Base-by-base conservation (phyloP, 1,140 invertebrate genomes). In the Aphelinus atriplicis region DNA sequence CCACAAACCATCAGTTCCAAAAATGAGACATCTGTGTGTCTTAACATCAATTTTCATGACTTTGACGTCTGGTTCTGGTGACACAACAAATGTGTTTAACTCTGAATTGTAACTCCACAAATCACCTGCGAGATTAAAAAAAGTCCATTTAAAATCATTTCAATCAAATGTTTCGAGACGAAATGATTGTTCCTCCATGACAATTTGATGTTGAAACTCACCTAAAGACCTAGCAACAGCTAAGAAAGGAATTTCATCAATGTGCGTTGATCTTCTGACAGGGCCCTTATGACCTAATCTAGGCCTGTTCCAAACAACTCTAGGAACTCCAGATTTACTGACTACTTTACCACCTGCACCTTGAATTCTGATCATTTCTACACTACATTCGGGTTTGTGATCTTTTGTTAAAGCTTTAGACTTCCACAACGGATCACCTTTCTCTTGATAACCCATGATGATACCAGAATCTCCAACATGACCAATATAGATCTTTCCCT, bases 381-480 rank as follows among this genome's bases (percentile, higher is more conserved):
- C 90, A n/a, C 91, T 90, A 78, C 92, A 94, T 86, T 99, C 97
- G 0, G 98, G 98, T 85, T 99, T 99, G 83, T 99, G 98, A 84
- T 99, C 97, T 79, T 89, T 91, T 0, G 96, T 98, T 60, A 98
- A 84, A 1, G 93, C 91, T 83, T 91, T 92, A 0, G 95, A 93
- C 68, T 90, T 90, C 95, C 95, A 97, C 77, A 92, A 90, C 10
- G 90, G 88, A 78, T 91, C 90, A 65, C 89, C 89, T 67, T 92
- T 90, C 76, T 92, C 90, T 84, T 95, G 93, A 83, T 93, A 93
- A 47, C 97, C 97, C 58, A 99, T 89, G 45, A 97, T 94, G 81
- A 99, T 97, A 10, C 93, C 96, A 0, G 97, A 98, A 87, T 99
- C 98, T 42, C 98, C 98, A 50, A 98, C 97, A 91, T 99, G 98